A percentile compares a stretch with the other conserved stretches of the same genome.
These are phyloP conservation scores for Nycticorax nycticorax DNA, from an alignment of 2,113 vertebrate species.

Conservation along the genomic window DNA sequence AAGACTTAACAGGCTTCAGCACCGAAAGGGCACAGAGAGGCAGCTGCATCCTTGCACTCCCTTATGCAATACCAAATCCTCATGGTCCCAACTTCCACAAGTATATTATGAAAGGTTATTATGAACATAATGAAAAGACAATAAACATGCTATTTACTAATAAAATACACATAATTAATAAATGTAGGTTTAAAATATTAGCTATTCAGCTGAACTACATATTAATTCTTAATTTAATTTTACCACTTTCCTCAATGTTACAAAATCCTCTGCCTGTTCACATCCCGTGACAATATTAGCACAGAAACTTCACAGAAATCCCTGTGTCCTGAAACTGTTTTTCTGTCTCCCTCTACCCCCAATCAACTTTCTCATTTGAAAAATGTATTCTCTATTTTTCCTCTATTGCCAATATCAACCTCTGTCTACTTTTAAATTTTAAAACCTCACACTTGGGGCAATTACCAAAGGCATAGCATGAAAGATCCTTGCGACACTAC, in stretches of 20 bases:
- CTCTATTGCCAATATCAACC: background rate
- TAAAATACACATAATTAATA: background rate
- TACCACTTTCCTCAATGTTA: background rate
- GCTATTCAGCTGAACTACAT: background rate
- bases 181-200: background rate
- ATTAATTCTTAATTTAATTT: background rate
- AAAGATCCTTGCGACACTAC: background rate
- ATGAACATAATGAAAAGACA: background rate
- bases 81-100: background rate
- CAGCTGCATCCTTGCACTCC: constrained; percentile 9
- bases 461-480: background rate
- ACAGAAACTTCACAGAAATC: background rate
- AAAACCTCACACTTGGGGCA: background rate
- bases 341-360: background rate
- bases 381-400: background rate
- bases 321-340: background rate
- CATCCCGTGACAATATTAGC: background rate
- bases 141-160: background rate
- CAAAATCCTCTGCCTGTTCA: background rate
- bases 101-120: background rate
- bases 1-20: constrained; percentile 35
- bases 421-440: background rate
- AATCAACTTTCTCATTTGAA: background rate
- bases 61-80: background rate
- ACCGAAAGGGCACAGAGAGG: constrained; percentile 25